Evolutionary conservation across 2,113 vertebrate genomes (phyloP).

Genomic region (Archocentrus centrarchus): DNA sequence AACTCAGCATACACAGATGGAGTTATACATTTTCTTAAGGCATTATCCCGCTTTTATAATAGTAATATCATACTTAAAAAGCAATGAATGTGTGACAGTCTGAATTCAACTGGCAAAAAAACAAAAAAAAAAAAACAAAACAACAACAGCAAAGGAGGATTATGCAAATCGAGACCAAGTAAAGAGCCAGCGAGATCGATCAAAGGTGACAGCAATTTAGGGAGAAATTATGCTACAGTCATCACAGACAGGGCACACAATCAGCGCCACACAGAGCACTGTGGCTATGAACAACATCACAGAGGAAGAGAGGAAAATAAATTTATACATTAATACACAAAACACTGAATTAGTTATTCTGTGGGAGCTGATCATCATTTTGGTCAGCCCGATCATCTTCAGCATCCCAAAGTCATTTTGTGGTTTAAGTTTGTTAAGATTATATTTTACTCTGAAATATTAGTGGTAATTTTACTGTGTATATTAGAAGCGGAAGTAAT

Average conservation of each 20-base stretch:
- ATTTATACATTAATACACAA: constrained; percentile 29
- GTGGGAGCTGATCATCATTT: constrained; percentile 4
- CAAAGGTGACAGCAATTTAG: constrained; percentile 66
- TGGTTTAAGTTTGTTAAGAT: neutral
- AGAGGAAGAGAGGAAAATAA: constrained; percentile 20
- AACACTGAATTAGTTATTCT: constrained; percentile 36
- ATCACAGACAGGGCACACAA: constrained; percentile 33
- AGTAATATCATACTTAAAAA: neutral
- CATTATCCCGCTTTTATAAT: neutral
- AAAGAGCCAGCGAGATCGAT: constrained; percentile 53
- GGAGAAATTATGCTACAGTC: constrained; percentile 58
- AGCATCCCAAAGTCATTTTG: neutral
- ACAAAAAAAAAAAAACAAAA: neutral
- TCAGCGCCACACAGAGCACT: constrained; percentile 16
- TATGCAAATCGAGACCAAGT: constrained; percentile 44
- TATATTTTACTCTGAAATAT: neutral
- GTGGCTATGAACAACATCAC: neutral
- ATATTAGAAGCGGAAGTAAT: neutral
- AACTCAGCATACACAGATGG: neutral
- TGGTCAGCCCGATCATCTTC: neutral
- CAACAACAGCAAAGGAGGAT: constrained; percentile 18
- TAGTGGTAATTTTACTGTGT: neutral
- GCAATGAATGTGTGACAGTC: neutral
- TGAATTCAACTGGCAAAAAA: constrained; percentile 22
- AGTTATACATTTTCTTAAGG: neutral